A percentile compares a stretch with the other conserved stretches of the same genome.
phyloP scores from a whole-genome alignment of 2,888 invertebrate species.

The Hirtodrosophila cameraria region DNA sequence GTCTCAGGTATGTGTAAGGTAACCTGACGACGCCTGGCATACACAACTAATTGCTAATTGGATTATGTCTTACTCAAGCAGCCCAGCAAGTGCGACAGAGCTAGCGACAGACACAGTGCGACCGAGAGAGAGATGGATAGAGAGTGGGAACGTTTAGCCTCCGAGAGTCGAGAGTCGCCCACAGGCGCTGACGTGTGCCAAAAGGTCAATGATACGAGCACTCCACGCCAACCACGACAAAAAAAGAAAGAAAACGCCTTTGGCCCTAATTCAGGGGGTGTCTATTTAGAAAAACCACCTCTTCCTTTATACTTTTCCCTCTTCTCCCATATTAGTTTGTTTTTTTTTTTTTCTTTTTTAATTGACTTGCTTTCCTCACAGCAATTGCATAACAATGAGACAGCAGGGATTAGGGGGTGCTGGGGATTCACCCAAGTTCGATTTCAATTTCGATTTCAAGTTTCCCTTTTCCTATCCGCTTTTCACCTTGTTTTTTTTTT shows the following conservation, averaged over 20 bases:
- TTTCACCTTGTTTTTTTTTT: not conserved
- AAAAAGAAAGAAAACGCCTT: no score
- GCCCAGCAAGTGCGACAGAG: not conserved
- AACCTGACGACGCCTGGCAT: slow-evolving; percentile 63
- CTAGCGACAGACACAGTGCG: not conserved
- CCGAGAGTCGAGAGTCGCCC: no score
- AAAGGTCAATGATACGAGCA: slow-evolving; percentile 72
- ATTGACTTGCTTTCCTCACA: slow-evolving; percentile 65
- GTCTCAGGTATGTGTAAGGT: slow-evolving; percentile 48
- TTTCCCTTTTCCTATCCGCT: slow-evolving; percentile 4
- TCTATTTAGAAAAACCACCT: slow-evolving; percentile 19
- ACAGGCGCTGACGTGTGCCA: slow-evolving; percentile 53
- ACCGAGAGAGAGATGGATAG: not conserved
- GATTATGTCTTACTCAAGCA: slow-evolving; percentile 70
- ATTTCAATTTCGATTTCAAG: slow-evolving; percentile 30
- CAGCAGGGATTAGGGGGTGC: no score
- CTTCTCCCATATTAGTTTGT: not conserved
- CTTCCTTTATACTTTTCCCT: no score
- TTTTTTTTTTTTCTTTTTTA: slow-evolving; percentile 45
- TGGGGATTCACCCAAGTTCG: slow-evolving; percentile 38
- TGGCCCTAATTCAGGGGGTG: slow-evolving; percentile 60
- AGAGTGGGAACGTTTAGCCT: slow-evolving; percentile 18
- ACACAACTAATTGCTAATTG: slow-evolving; percentile 78
- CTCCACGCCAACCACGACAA: slow-evolving; percentile 17
- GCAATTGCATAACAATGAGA: slow-evolving; percentile 77